A percentile compares a stretch with the other conserved stretches of the same genome.
These are phyloP conservation scores for Stegophylla sp. DNA, from an alignment of 2,888 invertebrate species.

Conservation along the genomic window DNA sequence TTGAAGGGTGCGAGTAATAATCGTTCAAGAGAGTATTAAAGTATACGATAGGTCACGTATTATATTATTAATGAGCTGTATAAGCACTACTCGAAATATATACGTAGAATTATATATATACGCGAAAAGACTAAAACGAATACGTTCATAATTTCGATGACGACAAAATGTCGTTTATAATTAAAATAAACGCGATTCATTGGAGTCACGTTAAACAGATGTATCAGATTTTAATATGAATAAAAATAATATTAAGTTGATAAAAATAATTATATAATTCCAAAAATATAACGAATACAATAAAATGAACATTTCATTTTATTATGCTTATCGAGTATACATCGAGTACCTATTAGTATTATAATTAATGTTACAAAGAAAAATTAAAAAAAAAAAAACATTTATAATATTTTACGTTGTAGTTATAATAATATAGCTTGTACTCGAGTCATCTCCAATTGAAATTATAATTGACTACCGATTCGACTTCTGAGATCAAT, in stretches of 20 bases:
- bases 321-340: too few relatives aligned
- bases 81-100: slow-evolving; percentile 6
- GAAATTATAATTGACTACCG: neutral
- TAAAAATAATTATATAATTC: too few relatives aligned
- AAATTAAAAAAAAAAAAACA: too few relatives aligned
- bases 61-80: slow-evolving; percentile 1
- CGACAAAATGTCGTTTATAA: neutral
- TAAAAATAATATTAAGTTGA: neutral
- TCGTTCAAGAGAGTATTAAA: neutral
- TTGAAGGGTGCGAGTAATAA: neutral
- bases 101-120: neutral
- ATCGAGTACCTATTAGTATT: too few relatives aligned
- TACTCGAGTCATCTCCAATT: too few relatives aligned
- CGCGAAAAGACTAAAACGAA: too few relatives aligned
- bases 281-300: too few relatives aligned
- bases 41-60: neutral
- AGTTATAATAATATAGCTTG: too few relatives aligned
- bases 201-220: neutral
- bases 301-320: too few relatives aligned
- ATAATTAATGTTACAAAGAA: too few relatives aligned
- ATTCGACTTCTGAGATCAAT: neutral
- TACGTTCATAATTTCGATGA: neutral
- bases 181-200: neutral
- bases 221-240: neutral
- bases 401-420: too few relatives aligned